phyloP scores from a whole-genome alignment of 2,797 vertebrate genomes.

The Tauraco hartlaubi region DNA sequence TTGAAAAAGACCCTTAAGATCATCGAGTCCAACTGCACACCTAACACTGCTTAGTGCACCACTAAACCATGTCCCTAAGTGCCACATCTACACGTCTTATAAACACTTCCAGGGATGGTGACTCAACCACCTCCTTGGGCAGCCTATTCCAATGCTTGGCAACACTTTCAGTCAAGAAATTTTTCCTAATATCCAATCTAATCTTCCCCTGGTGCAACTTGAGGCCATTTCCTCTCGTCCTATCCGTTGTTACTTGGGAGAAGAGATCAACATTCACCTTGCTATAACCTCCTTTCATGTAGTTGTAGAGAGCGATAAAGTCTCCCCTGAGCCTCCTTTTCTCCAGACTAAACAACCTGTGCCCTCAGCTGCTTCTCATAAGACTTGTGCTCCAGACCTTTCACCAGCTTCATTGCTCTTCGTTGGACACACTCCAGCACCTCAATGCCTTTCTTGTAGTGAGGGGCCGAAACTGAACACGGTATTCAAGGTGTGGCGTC shows the following conservation, averaged over 20 bases:
- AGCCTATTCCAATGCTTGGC: neutral
- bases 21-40: neutral
- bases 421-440: neutral
- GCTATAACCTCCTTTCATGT: neutral
- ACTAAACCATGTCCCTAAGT: neutral
- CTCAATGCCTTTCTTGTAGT: neutral
- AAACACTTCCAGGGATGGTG: neutral
- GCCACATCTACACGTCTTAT: neutral
- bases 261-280: accelerated
- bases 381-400: neutral
- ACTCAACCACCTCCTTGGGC: too few species aligned
- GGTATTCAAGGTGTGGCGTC: neutral
- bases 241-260: neutral
- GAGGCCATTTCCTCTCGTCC: neutral
- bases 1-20: neutral
- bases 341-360: neutral
- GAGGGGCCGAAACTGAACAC: neutral
- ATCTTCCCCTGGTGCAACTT: neutral
- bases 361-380: neutral
- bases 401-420: accelerated
- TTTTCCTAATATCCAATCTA: neutral
- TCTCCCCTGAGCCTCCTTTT: neutral
- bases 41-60: neutral
- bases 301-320: neutral
- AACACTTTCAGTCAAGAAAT: neutral